Conservation (phyloP, 2,888 invertebrate species). For the Schrankia costaestrigalis region DNA sequence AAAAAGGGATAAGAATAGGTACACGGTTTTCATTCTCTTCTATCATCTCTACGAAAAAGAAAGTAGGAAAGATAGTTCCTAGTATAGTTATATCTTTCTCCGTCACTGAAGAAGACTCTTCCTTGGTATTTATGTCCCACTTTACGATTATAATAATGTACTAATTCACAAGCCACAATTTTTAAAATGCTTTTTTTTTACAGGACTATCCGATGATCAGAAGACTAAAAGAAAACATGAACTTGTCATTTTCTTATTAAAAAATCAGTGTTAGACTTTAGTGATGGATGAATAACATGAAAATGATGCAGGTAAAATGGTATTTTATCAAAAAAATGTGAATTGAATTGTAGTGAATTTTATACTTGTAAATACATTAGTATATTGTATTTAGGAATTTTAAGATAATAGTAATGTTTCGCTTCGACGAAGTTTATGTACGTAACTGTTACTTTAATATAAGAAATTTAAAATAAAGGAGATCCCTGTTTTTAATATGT, state of each 20-base stretch:
- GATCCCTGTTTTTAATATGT: constrained; percentile 54
- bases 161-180: not conserved
- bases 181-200: constrained; percentile 23
- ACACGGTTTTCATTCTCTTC: too few relatives aligned
- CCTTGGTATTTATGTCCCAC: too few relatives aligned
- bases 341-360: constrained; percentile 67
- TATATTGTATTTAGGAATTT: constrained; percentile 56
- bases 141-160: too few relatives aligned
- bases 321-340: constrained; percentile 58
- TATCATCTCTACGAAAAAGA: too few relatives aligned
- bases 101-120: too few relatives aligned
- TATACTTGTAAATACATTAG: constrained; percentile 75
- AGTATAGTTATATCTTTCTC: too few relatives aligned
- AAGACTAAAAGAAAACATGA: constrained; percentile 37
- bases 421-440: constrained; percentile 68
- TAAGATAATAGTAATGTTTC: constrained; percentile 69
- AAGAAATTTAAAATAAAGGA: constrained; percentile 64
- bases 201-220: constrained; percentile 71
- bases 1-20: too few relatives aligned
- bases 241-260: constrained; percentile 50
- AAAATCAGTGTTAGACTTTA: constrained; percentile 70
- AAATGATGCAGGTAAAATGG: constrained; percentile 51
- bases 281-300: constrained; percentile 53
- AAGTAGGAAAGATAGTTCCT: too few relatives aligned
- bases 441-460: constrained; percentile 69